Base-by-base conservation (phyloP, 2,113 vertebrate genomes). In the Camelus dromedarius region DNA sequence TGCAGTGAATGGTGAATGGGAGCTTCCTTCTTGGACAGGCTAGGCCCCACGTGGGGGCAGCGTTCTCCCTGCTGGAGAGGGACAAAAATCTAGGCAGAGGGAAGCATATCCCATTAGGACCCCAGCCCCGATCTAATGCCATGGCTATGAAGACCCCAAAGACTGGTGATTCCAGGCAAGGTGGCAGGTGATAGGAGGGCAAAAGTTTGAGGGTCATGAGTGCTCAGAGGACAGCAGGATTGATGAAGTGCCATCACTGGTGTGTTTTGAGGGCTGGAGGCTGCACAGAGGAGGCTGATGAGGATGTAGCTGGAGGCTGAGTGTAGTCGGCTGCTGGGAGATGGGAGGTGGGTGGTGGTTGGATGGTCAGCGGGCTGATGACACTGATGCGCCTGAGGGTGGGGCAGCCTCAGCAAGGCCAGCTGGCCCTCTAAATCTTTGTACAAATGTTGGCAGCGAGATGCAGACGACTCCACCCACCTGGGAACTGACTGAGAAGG, bases 401-500 rank as follows among this genome's bases (percentile, higher is more conserved):
- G 89, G 66, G 1, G 42, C 67, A 20, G 54, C 54, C 38, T 87
- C n/a, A 0, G 20, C 81, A 0, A 99, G 50, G 22, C 98, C 93
- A 7, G 97, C 96, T 3, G 1, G 93, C 75, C 42, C 20, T 62
- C 46, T 96, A 98, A 64, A 99, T 93, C 81, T 16, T 96, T 96
- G 96, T 99, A 99, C 9, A 6, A 6, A 42, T 32, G 60, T 73
- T 10, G 20, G 98, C 81, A 5, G 64, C 5, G 26, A 54, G 35
- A 18, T 4, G 50, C 15, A 22, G 66, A 70, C 28, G 97, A 24
- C 62, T n/a, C 84, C 22, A 98, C 94, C 52, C 98, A 99, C 1
- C 38, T 26, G 11, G 69, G 11, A 77, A 98, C 19, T 87, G 97
- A 56, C 14, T 26, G 67, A 98, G 97, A 50, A 99, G 96, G 30